A percentile compares a stretch with the other conserved stretches of the same genome.
phyloP scores from a whole-genome alignment of 2,113 vertebrate genomes.

The Petroica traversi region DNA sequence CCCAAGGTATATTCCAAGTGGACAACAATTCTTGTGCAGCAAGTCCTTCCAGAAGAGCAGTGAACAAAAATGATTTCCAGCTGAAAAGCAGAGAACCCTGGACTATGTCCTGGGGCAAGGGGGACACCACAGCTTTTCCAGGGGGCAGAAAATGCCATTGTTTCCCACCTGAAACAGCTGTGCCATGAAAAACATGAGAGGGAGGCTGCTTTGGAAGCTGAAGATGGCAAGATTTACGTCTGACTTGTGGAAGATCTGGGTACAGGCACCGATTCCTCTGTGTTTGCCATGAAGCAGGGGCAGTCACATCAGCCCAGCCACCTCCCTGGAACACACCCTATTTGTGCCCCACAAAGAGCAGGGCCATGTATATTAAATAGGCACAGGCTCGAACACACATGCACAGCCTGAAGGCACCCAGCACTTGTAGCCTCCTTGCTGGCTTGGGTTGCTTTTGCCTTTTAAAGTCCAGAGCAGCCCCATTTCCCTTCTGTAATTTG shows the following conservation, averaged over 20 bases:
- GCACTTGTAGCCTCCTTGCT: background rate
- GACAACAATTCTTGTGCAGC: background rate
- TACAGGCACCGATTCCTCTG: background rate
- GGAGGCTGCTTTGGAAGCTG: background rate
- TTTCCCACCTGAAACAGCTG: background rate
- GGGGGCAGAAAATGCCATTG: background rate
- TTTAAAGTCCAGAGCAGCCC: background rate
- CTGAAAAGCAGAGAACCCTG: background rate
- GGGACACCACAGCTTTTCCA: background rate
- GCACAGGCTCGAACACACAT: background rate
- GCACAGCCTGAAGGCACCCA: background rate
- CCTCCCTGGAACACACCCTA: background rate
- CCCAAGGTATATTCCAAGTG: background rate
- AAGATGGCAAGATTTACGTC: rapidly evolving
- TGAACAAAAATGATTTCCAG: background rate
- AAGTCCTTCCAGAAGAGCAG: background rate
- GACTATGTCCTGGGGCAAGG: background rate
- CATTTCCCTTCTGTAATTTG: rapidly evolving
- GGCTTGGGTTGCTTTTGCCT: background rate
- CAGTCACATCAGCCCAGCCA: background rate
- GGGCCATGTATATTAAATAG: background rate
- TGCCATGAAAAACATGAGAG: background rate
- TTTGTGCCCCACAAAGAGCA: background rate
- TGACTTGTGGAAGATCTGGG: background rate
- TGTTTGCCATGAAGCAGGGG: background rate